These are phyloP conservation scores for Helicorthomorpha holstii DNA, from an alignment of 1,140 invertebrate species.

Conservation along the genomic window DNA sequence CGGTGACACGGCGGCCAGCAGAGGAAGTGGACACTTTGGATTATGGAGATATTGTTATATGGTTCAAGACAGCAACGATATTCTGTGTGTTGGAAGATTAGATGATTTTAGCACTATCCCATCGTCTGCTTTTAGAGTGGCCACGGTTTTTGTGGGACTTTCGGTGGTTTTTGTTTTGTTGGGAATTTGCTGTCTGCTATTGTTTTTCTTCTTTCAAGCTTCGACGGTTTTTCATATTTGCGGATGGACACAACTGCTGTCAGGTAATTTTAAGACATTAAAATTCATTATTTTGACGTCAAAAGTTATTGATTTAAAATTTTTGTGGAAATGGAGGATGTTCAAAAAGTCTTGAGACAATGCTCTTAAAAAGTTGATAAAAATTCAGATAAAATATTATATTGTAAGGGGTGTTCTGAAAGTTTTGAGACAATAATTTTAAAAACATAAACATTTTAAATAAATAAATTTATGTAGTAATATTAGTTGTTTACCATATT, in stretches of 20 bases:
- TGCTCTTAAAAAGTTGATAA: too few species aligned
- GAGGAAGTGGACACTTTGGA: slow-evolving; percentile 76
- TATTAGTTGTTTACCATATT: too few species aligned
- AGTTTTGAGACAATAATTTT: too few species aligned
- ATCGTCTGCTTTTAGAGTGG: slow-evolving; percentile 53
- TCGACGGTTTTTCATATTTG: slow-evolving; percentile 84
- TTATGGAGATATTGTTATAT: slow-evolving; percentile 68
- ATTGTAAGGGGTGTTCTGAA: too few species aligned
- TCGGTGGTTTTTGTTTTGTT: slow-evolving; percentile 67
- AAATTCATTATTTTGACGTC: too few species aligned
- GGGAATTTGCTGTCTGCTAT: slow-evolving; percentile 68
- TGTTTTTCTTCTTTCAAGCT: slow-evolving; percentile 88
- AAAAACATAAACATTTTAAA: too few species aligned
- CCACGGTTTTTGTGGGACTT: slow-evolving; percentile 72
- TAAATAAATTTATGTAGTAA: too few species aligned
- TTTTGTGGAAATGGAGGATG: too few species aligned
- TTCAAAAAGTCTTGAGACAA: too few species aligned
- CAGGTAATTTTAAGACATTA: too few species aligned
- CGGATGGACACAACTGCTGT: slow-evolving; percentile 80
- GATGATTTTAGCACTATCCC: slow-evolving; percentile 66
- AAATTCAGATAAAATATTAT: too few species aligned
- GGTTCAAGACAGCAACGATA: slow-evolving; percentile 23
- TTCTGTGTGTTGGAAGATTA: slow-evolving; percentile 60
- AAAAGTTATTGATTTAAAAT: too few species aligned
- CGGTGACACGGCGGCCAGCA: slow-evolving; percentile 52